These are phyloP conservation scores for Phyto melanocephala DNA, from an alignment of 2,888 invertebrate species.

Conservation along the genomic window DNA sequence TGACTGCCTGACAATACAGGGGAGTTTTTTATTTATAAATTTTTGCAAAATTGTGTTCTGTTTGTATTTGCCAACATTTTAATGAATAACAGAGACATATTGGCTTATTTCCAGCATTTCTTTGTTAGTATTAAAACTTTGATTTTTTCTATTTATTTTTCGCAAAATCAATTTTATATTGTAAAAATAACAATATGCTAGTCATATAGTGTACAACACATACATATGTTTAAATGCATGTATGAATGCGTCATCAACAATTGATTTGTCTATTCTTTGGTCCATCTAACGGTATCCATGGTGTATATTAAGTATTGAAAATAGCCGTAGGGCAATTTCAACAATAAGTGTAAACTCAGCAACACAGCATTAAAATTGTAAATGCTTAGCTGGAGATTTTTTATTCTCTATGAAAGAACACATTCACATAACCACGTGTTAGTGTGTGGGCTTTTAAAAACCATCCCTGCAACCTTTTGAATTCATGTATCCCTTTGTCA, in stretches of 20 bases:
- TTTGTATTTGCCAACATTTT: conserved; percentile 41
- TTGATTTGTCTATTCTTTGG: conserved; percentile 47
- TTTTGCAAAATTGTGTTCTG: neutral
- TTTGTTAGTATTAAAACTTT: conserved; percentile 14
- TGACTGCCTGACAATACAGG: neutral
- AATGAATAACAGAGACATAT: conserved; percentile 40
- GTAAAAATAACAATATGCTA: neutral
- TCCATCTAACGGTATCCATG: conserved; percentile 1
- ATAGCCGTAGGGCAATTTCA: conserved; percentile 12
- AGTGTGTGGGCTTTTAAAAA: no score
- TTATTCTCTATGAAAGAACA: neutral
- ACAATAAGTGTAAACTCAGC: conserved; percentile 19
- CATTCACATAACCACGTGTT: neutral
- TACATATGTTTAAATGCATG: neutral
- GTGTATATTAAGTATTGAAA: conserved; percentile 1
- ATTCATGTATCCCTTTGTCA: no score
- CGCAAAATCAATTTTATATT: conserved; percentile 33
- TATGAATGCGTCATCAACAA: conserved; percentile 42
- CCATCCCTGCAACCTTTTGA: no score
- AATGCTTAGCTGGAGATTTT: conserved; percentile 28
- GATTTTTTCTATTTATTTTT: neutral
- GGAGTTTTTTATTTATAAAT: neutral
- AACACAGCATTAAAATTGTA: conserved; percentile 36
- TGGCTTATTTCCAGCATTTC: conserved; percentile 43
- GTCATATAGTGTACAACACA: neutral